phyloP scores from a whole-genome alignment of 1,140 invertebrate genomes.

The Rhagoletis zephyria region DNA sequence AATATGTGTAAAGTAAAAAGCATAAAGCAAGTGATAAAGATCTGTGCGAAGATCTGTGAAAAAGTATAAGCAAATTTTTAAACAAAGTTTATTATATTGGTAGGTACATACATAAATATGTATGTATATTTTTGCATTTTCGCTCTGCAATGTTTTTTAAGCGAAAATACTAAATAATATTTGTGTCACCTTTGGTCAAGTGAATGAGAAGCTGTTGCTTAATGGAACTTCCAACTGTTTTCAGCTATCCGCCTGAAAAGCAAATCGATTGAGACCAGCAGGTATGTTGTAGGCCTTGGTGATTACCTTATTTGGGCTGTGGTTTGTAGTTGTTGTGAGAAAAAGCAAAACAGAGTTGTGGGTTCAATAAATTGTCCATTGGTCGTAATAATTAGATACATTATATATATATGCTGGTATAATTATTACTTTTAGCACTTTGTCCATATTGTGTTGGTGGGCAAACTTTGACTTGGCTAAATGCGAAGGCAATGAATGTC shows the following conservation, averaged over 20 bases:
- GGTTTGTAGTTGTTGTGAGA: conserved; percentile 5
- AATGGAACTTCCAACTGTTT: background rate
- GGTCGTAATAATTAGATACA: background rate
- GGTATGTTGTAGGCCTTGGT: conserved; percentile 16
- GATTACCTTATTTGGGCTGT: conserved; percentile 7
- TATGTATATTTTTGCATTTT: background rate
- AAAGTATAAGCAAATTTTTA: background rate
- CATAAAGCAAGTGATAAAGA: conserved; percentile 20
- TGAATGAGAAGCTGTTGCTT: background rate
- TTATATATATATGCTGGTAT: background rate
- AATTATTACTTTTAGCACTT: background rate
- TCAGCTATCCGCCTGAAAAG: background rate
- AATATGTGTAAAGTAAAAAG: conserved; percentile 8
- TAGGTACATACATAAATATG: no score
- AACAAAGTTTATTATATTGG: background rate
- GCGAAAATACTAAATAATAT: background rate
- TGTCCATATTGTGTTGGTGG: background rate
- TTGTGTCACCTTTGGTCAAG: background rate
- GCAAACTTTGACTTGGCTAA: background rate
- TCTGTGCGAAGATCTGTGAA: conserved; percentile 30
- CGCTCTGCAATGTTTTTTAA: background rate
- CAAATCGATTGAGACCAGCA: background rate
- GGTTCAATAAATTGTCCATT: conserved; percentile 15
- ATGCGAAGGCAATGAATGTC: background rate
- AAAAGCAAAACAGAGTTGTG: background rate